A percentile compares a stretch with the other conserved stretches of the same genome.
These are phyloP conservation scores for Isichthys henryi DNA, from an alignment of 2,113 vertebrate species.

Conservation along the genomic window DNA sequence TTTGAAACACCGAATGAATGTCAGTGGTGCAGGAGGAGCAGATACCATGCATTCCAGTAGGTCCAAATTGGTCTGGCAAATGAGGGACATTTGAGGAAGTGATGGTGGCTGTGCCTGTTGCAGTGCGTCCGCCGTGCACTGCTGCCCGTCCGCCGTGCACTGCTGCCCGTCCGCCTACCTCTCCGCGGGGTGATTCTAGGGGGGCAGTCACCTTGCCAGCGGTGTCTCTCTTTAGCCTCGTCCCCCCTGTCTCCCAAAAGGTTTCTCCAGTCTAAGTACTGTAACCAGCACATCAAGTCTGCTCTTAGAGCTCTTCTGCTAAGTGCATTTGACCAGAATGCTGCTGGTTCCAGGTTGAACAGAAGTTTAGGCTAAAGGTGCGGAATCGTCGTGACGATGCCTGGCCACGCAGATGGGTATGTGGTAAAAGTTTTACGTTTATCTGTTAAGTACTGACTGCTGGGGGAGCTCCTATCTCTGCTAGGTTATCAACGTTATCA, in stretches of 20 bases:
- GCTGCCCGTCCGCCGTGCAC: background rate
- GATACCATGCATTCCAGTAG: background rate
- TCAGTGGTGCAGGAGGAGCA: background rate
- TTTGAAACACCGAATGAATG: too few species aligned
- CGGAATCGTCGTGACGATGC: background rate
- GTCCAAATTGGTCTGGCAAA: background rate
- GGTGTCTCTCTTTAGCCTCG: background rate
- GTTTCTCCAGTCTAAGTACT: background rate
- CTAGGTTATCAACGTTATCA: background rate
- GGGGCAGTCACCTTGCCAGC: background rate
- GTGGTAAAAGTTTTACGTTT: background rate
- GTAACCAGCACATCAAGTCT: background rate
- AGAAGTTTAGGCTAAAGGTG: background rate
- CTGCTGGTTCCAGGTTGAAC: background rate
- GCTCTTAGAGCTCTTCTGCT: background rate
- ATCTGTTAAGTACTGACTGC: background rate
- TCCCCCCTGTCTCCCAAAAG: background rate
- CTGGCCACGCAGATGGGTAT: background rate
- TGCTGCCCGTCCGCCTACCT: background rate
- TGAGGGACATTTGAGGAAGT: background rate
- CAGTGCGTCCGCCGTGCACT: background rate
- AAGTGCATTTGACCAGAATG: background rate
- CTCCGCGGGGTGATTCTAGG: background rate
- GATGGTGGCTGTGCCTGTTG: background rate
- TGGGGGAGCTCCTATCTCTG: background rate